Conservation (phyloP, 2,797 vertebrate species). For the Salmo trutta region DNA sequence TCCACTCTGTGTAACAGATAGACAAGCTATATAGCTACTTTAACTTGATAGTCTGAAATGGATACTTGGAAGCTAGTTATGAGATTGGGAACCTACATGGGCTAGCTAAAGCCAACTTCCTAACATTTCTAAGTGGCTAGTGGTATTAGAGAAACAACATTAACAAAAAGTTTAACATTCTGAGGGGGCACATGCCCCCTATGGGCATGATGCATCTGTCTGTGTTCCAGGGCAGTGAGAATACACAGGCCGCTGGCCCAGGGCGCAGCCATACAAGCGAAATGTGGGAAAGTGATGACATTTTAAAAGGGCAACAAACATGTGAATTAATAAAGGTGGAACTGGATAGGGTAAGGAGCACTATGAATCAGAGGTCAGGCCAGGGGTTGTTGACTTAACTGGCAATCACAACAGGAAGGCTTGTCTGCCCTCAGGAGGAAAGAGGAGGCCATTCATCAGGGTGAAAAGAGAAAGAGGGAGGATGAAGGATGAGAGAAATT, state of each 20-base stretch:
- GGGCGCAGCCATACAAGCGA: background rate
- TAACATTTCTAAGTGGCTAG: too few relatives aligned
- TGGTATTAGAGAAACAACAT: too few relatives aligned
- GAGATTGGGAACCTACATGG: too few relatives aligned
- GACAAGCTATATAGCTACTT: too few relatives aligned
- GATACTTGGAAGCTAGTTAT: too few relatives aligned
- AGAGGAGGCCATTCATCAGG: background rate
- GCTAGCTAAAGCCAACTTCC: too few relatives aligned
- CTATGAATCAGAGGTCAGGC: conserved; percentile 12
- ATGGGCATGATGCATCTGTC: background rate
- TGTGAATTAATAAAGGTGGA: conserved; percentile 29
- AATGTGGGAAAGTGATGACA: conserved; percentile 9
- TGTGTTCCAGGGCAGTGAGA: background rate
- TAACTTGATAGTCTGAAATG: too few relatives aligned
- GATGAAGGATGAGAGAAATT: background rate
- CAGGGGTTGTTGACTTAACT: conserved; percentile 37
- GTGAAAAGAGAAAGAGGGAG: background rate
- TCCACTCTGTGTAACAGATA: too few relatives aligned
- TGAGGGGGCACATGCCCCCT: too few relatives aligned
- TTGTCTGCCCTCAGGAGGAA: conserved; percentile 7
- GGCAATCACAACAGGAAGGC: conserved; percentile 13
- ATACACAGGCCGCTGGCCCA: background rate
- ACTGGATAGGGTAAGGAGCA: conserved; percentile 7
- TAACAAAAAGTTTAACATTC: too few relatives aligned
- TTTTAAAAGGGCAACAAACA: conserved; percentile 17